Evolutionary conservation across 2,113 vertebrate genomes (phyloP).

Genomic region (Psilopogon haemacephalus): DNA sequence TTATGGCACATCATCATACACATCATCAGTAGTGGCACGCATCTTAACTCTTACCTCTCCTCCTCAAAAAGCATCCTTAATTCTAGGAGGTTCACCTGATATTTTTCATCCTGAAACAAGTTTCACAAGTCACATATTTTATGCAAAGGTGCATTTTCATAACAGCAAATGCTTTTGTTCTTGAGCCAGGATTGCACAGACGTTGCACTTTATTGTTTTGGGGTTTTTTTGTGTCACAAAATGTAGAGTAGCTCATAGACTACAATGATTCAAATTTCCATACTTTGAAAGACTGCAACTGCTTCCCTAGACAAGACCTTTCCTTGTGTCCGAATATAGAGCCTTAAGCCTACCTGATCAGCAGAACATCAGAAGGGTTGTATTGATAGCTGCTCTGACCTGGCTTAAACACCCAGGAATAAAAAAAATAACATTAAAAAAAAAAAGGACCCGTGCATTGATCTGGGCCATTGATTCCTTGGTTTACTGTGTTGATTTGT

Average conservation of each 20-base stretch:
- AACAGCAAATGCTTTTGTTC: not conserved
- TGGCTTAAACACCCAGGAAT: not conserved
- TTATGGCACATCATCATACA: not conserved
- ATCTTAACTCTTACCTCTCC: not conserved
- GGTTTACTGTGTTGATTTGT: not conserved
- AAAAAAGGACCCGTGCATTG: not conserved
- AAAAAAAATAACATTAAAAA: no score
- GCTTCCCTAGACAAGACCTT: not conserved
- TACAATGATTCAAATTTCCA: not conserved
- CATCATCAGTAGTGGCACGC: not conserved
- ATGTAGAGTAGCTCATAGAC: not conserved
- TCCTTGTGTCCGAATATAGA: not conserved
- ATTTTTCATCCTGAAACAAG: not conserved
- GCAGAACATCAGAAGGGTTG: no score
- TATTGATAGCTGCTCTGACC: not conserved
- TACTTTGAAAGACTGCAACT: not conserved
- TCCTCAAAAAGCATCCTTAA: not conserved
- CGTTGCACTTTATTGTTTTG: not conserved
- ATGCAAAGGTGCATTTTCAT: not conserved
- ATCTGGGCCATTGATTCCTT: not conserved
- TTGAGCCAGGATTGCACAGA: not conserved
- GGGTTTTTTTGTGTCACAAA: not conserved
- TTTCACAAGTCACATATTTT: not conserved
- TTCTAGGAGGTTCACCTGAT: not conserved
- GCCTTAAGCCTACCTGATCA: not conserved